Base-by-base conservation (phyloP, 2,888 invertebrate genomes). In the Andrena chrysosceles region DNA sequence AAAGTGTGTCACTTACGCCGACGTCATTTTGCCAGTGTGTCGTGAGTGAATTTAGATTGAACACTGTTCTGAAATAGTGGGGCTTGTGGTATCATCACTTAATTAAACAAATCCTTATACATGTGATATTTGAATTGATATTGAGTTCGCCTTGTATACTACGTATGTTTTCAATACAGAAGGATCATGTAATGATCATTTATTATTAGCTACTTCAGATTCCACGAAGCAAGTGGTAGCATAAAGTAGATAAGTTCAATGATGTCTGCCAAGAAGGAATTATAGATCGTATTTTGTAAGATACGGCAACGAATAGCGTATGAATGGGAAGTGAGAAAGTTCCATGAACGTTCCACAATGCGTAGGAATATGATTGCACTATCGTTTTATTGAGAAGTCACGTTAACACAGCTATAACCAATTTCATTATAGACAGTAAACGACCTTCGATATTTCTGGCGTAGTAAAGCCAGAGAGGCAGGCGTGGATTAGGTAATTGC, bases 361-460 rank as follows among this genome's bases (percentile, higher is more conserved):
- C 54, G 13, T 31, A 56, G 31, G 42, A 73, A 31, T n/a, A 16
- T 16, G 1, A 48, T 35, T 5, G 29, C 59, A 60, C n/a, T 2
- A 20, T 26, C 10, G 13, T 67, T 69, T 60, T 68, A 54, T 35
- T 23, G 13, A 75, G 20, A 49, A 49, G 33, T 75, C 42, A 54
- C 35, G 59, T n/a, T 62, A 71, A 49, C 35, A 62, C 20, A 42
- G 10, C 49, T 67, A 60, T 63, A 59, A 71, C 59, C 13, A 54
- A 68, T 73, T 68, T 42, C 63, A 59, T 75, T 81, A 54, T 62
- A 67, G 48, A 77, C 56, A 54, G 77, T 68, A 67, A 78, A 60
- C 75, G 78, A 49, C 81, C 85, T 81, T 84, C 71, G 72, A 49
- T 42, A 67, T 35, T 69, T 68, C 52, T 42, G 8, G 48, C 10